Evolutionary conservation across 2,888 invertebrate genomes (phyloP), one percentile per base, ranked within the genome.

Genomic region (Anoncus sp.): DNA sequence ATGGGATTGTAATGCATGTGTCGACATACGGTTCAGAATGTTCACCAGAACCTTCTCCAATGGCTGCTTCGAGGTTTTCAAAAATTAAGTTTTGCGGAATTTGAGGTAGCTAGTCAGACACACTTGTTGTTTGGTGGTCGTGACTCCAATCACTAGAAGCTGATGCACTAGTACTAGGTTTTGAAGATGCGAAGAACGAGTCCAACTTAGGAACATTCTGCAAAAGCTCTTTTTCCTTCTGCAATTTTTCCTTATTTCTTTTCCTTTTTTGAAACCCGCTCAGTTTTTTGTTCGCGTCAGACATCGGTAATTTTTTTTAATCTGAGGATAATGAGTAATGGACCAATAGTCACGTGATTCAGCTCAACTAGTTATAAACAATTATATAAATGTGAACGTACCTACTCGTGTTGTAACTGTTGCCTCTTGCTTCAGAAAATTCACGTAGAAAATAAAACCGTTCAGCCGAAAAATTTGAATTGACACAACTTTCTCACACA

Each of bases 231-330:
- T 7, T 31, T 31, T 31, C 31, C 31, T 31, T 31, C 31, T 31
- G 31, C 31, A 31, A 31, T 31, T 31, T 31, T 7, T 31, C 43
- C 43, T 43, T 43, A 43, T 43, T 43, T 43, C 43, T 3, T 43
- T 43, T 43, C 43, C 43, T 43, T 43, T 43, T 43, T 43, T 43
- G 43, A n/a, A 14, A 43, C 5, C 43, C 43, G 43, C 43, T 43
- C 14, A 43, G 43, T 43, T 43, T 43, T 43, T 3, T 43, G 43
- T 43, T 43, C 14, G 14, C 43, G 43, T 43, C 43, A 43, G 43
- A 43, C 43, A 43, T 43, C 43, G 7, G 43, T 43, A 43, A 14
- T 43, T 43, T 43, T 43, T 43, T 43, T 31, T 31, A 31, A 43
- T 43, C 43, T 43, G 14, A 43, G 43, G 3, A 43, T 12, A 43